Evolutionary conservation across 2,113 vertebrate genomes (phyloP).

Genomic region (Monopterus albus): DNA sequence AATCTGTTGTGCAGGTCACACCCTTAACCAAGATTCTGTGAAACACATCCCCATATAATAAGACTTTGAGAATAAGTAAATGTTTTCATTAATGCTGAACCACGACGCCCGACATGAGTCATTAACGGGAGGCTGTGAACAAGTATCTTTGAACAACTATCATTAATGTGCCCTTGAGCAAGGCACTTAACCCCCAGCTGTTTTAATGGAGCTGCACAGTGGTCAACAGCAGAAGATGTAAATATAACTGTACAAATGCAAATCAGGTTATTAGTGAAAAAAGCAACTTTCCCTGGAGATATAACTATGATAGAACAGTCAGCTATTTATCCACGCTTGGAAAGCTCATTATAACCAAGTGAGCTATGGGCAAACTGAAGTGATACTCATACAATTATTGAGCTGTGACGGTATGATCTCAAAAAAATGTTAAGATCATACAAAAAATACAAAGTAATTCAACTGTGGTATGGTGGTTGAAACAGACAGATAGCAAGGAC

Average conservation of each 20-base stretch:
- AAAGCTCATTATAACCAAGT: background rate
- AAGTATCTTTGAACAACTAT: slow-evolving; percentile 13
- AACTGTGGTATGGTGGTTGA: background rate
- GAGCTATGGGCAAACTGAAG: background rate
- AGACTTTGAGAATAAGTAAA: slow-evolving; percentile 5
- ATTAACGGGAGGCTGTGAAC: slow-evolving; percentile 20
- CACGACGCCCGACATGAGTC: slow-evolving; percentile 9
- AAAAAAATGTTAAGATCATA: too few species aligned
- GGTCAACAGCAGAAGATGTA: background rate
- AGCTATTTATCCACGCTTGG: background rate
- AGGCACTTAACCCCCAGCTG: slow-evolving; percentile 46
- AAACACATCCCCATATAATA: slow-evolving; percentile 5
- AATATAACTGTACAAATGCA: slow-evolving; percentile 19
- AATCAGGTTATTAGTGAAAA: slow-evolving; percentile 18
- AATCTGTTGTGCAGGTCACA: slow-evolving; percentile 33
- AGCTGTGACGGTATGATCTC: background rate
- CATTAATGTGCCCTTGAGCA: slow-evolving; percentile 45
- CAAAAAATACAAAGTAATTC: background rate
- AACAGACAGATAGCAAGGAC: background rate
- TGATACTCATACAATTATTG: background rate
- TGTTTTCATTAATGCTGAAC: slow-evolving; percentile 13
- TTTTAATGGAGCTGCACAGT: slow-evolving; percentile 20
- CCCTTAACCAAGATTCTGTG: slow-evolving; percentile 13
- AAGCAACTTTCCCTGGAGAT: background rate
- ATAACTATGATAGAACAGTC: background rate